These are phyloP conservation scores for Pollicipes pollicipes DNA, from an alignment of 1,140 invertebrate genomes.

Conservation along the genomic window DNA sequence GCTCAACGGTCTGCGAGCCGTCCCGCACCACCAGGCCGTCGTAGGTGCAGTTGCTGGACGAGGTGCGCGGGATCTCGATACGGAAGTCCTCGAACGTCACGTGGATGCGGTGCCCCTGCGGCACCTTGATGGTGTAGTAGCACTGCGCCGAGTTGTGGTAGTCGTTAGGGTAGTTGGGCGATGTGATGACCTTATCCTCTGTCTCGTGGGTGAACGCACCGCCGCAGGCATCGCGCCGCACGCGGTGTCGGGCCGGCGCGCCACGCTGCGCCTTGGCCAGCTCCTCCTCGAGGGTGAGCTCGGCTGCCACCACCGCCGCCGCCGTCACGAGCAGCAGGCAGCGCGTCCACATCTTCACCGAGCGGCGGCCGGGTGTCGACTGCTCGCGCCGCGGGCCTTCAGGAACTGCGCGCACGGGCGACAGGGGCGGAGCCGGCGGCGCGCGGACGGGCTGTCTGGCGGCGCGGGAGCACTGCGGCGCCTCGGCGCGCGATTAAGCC, in stretches of 20 bases:
- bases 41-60: constrained; percentile 6
- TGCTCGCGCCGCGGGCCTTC: no score
- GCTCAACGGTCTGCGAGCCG: not conserved
- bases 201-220: not conserved
- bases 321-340: not conserved
- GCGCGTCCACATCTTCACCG: no score
- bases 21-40: constrained; percentile 4
- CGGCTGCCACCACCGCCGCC: no score
- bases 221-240: not conserved
- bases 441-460: no score
- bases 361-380: not conserved
- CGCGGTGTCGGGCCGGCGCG: not conserved
- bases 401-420: no score
- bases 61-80: constrained; percentile 5
- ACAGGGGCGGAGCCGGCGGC: no score
- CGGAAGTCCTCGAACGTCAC: not conserved
- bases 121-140: not conserved
- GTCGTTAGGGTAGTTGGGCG: constrained; percentile 2
- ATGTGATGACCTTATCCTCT: not conserved
- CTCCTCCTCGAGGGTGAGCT: not conserved
- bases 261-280: not conserved
- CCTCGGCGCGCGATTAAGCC: no score
- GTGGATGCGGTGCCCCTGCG: not conserved
- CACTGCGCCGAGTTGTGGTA: constrained; percentile 3
- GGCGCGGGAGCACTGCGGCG: not conserved